Evolutionary conservation across 1,140 invertebrate species (phyloP).

Genomic region (Drosophila busckii): DNA sequence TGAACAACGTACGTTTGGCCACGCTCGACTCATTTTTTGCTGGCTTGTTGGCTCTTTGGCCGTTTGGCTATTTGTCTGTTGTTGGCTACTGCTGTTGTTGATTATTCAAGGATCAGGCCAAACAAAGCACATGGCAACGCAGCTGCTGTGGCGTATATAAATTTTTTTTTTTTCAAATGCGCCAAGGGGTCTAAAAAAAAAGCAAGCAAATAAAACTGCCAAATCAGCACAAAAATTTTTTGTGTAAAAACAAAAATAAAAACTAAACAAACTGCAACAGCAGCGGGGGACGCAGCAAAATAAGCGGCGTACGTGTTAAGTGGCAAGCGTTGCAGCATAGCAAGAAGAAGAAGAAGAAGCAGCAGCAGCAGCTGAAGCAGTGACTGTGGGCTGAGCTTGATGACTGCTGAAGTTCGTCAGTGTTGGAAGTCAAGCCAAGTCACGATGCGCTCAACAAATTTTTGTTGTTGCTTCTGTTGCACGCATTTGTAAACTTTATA

Average conservation of each 20-base stretch:
- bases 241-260: constrained; percentile 53
- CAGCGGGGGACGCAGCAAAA: constrained; percentile 52
- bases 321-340: constrained; percentile 76
- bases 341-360: constrained; percentile 21
- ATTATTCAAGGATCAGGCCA: constrained; percentile 75
- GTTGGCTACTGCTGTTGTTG: constrained; percentile 51
- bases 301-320: constrained; percentile 76
- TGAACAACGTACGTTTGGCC: constrained; percentile 63
- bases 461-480: no score
- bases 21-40: constrained; percentile 45
- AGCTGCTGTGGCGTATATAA: constrained; percentile 59
- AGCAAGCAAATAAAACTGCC: no score
- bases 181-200: no score
- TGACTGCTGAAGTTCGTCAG: constrained; percentile 17
- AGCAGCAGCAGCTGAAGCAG: constrained; percentile 23
- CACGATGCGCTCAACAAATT: no score
- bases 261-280: constrained; percentile 15
- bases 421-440: constrained; percentile 59
- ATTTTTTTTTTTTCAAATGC: no score
- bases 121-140: constrained; percentile 70
- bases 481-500: constrained; percentile 77
- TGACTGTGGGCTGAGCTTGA: no score
- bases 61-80: neutral
- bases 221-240: constrained; percentile 68
- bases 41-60: constrained; percentile 15